phyloP scores from a whole-genome alignment of 2,888 invertebrate genomes.

The Caenorhabditis becei region DNA sequence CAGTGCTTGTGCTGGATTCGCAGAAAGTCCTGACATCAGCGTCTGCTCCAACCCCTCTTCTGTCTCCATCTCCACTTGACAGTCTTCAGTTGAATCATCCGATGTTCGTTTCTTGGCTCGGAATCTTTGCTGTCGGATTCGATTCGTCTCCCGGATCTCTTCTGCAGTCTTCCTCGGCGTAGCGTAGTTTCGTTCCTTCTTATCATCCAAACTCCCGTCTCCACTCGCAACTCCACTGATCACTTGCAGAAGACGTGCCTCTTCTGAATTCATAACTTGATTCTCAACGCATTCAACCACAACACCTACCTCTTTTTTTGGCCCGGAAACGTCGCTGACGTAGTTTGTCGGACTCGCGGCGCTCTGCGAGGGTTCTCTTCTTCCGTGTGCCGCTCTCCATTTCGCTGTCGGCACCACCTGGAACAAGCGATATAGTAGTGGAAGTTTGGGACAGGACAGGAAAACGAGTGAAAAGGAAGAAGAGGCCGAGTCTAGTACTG shows the following conservation, averaged over 20 bases:
- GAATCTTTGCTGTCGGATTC: constrained; percentile 46
- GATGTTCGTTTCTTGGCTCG: constrained; percentile 24
- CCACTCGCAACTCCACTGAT: constrained; percentile 6
- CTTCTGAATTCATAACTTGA: constrained; percentile 17
- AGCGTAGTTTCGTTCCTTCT: constrained; percentile 12
- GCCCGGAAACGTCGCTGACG: constrained; percentile 53
- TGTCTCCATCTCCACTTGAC: background rate
- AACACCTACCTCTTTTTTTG: constrained; percentile 26
- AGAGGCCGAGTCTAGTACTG: constrained; percentile 27
- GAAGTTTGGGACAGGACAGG: background rate
- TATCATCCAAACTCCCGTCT: background rate
- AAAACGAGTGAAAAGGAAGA: background rate
- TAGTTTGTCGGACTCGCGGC: constrained; percentile 47
- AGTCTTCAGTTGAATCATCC: background rate
- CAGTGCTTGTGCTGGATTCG: no score
- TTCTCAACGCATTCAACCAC: background rate
- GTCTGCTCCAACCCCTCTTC: background rate
- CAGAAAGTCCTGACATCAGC: no score
- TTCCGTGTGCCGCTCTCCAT: constrained; percentile 34
- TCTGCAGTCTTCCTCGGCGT: constrained; percentile 33
- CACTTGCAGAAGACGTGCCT: constrained; percentile 18
- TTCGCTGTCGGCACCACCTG: background rate
- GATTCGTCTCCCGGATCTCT: constrained; percentile 42
- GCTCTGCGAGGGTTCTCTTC: constrained; percentile 41
- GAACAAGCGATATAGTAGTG: background rate